Conservation (phyloP, 2,797 vertebrate genomes). For the Coluber constrictor region DNA sequence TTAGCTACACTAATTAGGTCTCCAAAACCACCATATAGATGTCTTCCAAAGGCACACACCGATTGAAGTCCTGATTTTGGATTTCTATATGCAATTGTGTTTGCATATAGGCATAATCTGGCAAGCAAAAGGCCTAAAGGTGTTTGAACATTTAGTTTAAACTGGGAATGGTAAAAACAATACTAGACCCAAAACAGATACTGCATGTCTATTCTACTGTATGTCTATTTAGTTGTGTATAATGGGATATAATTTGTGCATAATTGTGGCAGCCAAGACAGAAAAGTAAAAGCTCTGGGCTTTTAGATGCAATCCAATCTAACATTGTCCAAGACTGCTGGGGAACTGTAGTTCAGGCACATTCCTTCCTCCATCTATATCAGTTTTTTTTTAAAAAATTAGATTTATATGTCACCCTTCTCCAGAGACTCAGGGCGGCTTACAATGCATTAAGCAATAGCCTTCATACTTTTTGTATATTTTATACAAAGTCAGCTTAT, state of each 20-base stretch:
- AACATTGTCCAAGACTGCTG: not conserved
- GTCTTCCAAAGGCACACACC: not conserved
- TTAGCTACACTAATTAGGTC: not conserved
- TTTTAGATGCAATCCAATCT: not conserved
- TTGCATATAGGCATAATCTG: not conserved
- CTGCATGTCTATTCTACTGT: not conserved
- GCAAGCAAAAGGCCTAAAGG: not conserved
- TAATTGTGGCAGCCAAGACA: not conserved
- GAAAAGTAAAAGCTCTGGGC: not conserved
- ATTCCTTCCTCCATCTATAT: not conserved
- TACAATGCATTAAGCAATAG: too few species aligned
- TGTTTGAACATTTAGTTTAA: not conserved
- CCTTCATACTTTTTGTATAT: too few species aligned
- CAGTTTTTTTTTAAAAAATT: not conserved
- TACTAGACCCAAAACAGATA: not conserved
- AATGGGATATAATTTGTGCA: not conserved
- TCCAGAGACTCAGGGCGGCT: too few species aligned
- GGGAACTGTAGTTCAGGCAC: not conserved
- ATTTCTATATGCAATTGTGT: not conserved
- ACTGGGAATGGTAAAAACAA: not conserved
- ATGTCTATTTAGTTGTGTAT: not conserved
- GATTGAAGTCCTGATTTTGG: not conserved
- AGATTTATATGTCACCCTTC: too few species aligned
- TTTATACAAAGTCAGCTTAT: too few species aligned
- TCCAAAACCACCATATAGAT: not conserved